phyloP scores from a whole-genome alignment of 2,113 vertebrate species.

The Dromas ardeola region DNA sequence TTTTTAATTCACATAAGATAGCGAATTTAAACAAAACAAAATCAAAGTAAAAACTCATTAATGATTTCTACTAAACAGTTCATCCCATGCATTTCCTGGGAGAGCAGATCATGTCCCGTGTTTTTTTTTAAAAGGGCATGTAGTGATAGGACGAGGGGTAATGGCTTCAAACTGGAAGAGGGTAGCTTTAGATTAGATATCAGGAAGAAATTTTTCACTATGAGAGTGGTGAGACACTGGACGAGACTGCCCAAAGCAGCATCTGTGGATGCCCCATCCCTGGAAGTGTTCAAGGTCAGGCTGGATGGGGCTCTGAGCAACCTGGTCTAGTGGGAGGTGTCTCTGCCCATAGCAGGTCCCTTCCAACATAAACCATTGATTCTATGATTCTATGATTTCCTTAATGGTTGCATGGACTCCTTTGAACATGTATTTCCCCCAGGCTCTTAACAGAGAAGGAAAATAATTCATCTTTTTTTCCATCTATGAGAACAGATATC shows the following conservation, averaged over 20 bases:
- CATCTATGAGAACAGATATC: not conserved
- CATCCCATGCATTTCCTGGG: not conserved
- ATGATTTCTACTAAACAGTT: not conserved
- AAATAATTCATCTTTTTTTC: not conserved
- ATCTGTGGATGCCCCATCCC: not conserved
- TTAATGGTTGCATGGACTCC: not conserved
- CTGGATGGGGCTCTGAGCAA: not conserved
- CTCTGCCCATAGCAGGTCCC: no score
- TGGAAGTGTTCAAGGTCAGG: not conserved
- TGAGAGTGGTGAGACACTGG: not conserved
- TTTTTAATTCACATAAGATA: not conserved
- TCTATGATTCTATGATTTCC: not conserved
- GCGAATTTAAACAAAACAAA: not conserved
- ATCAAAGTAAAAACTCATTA: not conserved
- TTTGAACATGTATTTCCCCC: not conserved
- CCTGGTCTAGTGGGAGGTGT: not conserved
- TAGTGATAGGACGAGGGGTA: no score
- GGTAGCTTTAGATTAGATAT: no score
- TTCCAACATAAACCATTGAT: not conserved
- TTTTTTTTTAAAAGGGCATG: no score
- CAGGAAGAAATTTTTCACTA: not conserved
- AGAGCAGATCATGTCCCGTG: not conserved
- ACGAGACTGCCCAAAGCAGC: not conserved
- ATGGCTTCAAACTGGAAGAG: no score
- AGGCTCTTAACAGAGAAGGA: not conserved